These are phyloP conservation scores for Rhinella marina DNA, from an alignment of 2,797 vertebrate species.

Conservation along the genomic window DNA sequence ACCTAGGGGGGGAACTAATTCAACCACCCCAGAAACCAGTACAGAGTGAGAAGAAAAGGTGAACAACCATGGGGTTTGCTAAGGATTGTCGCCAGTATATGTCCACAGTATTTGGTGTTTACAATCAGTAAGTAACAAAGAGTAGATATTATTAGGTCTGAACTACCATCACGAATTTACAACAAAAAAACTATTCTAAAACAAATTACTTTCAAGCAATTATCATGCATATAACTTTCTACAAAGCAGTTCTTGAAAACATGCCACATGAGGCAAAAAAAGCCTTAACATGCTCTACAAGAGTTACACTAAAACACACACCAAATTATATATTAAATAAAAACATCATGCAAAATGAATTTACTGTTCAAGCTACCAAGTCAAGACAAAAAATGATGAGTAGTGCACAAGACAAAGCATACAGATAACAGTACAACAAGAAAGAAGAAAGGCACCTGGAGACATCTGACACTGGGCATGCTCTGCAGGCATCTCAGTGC, in stretches of 20 bases:
- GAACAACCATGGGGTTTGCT: too few species aligned
- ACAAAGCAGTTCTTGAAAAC: neutral
- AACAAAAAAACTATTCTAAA: neutral
- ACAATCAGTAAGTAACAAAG: too few species aligned
- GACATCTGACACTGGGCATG: constrained; percentile 99
- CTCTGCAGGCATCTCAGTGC: constrained; percentile 99
- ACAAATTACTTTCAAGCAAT: neutral
- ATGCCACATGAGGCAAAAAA: neutral
- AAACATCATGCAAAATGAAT: constrained; percentile 36
- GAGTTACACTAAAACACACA: constrained; percentile 25
- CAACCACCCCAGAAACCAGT: too few species aligned
- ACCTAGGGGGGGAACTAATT: too few species aligned
- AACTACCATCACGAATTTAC: neutral
- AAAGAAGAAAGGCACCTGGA: constrained; percentile 93
- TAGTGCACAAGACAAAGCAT: constrained; percentile 79
- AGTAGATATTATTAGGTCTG: neutral
- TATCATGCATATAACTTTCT: constrained; percentile 2
- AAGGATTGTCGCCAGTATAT: neutral
- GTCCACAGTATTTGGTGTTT: too few species aligned
- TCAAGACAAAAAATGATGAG: constrained; percentile 61
- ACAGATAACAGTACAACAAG: constrained; percentile 86
- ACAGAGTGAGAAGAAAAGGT: neutral
- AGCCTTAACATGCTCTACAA: constrained; percentile 7
- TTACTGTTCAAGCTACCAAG: constrained; percentile 23
- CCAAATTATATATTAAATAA: constrained; percentile 10